Base-by-base conservation (phyloP, 2,797 vertebrate genomes). In the Meda fulgida region DNA sequence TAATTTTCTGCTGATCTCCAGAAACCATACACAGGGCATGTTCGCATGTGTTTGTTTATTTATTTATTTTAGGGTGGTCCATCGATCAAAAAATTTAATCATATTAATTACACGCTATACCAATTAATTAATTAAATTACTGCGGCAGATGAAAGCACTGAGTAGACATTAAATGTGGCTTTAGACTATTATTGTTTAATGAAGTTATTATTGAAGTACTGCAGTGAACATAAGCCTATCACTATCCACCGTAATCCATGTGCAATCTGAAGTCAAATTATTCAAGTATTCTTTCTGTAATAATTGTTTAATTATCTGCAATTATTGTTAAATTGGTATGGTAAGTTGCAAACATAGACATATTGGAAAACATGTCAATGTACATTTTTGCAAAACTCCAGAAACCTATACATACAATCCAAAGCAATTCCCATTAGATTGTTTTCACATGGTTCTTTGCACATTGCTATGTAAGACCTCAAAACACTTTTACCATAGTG, bases 1-100 rank as follows among this genome's bases (percentile, higher is more conserved):
- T 88, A 79, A 83, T 87, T 89, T 84, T 88, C 79, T 81, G 88
- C 88, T 87, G 76, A 87, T 63, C 81, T 85, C 51, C 38, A 80
- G 46, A 75, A 67, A 85, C 51, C 85, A 85, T 76, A 53, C 86
- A 63, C 14, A 63, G 51, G 19, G 40, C 71, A 83, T 79, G 75
- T 73, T 73, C 26, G 46, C n/a, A n/a, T n/a, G 4, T 65, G 40
- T 70, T 55, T 51, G 31, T 71, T 55, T 48, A 55, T 80, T 67
- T 73, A 46, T 53, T 71, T 31, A 75, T 69, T 66, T 67, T 29
- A 63, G 23, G 38, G n/a, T 36, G 5, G 79, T 58, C 67, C 21
- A 29, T 58, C 1, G 1, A 78, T 46, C 38, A 79, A 65, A 65
- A n/a, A 29, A 46, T 31, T 0, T 1, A 31, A 13, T 31, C 5